A percentile compares a stretch with the other conserved stretches of the same genome.
Conservation (phyloP, 23 tunicate genomes). For the Trididemnum clinides region DNA sequence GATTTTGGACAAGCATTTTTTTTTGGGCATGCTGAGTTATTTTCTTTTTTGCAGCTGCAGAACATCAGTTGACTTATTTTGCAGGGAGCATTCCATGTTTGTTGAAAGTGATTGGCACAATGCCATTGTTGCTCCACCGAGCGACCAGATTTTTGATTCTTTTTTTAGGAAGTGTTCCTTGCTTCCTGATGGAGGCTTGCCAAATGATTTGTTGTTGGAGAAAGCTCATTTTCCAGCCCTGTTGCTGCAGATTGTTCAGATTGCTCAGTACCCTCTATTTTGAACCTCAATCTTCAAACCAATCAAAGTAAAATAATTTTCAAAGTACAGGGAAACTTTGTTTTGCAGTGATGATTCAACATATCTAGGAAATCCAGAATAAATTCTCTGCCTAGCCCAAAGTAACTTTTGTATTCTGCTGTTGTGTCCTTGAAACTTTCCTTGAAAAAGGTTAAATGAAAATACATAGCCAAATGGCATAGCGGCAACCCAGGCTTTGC, state of each 20-base stretch:
- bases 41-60: conserved; percentile 8
- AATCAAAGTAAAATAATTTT: not conserved
- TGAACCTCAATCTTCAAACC: not conserved
- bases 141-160: not conserved
- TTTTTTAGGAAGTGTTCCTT: conserved; percentile 9
- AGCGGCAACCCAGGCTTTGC: conserved; percentile 21
- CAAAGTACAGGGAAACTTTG: not conserved
- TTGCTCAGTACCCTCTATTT: not conserved
- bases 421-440: not conserved
- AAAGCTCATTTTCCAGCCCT: not conserved
- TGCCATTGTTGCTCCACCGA: not conserved
- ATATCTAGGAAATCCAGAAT: not conserved
- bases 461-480: not conserved
- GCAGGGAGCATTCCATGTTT: not conserved
- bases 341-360: not conserved
- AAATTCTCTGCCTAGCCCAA: conserved; percentile 10
- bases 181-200: not conserved
- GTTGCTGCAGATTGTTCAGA: not conserved
- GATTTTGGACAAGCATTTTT: not conserved
- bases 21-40: too few relatives aligned
- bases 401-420: not conserved
- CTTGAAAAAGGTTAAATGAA: not conserved
- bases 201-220: not conserved
- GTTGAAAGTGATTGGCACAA: conserved; percentile 3
- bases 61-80: not conserved